Conservation (phyloP, 1,140 invertebrate genomes). For the Pygmarrhopalites habei region DNA sequence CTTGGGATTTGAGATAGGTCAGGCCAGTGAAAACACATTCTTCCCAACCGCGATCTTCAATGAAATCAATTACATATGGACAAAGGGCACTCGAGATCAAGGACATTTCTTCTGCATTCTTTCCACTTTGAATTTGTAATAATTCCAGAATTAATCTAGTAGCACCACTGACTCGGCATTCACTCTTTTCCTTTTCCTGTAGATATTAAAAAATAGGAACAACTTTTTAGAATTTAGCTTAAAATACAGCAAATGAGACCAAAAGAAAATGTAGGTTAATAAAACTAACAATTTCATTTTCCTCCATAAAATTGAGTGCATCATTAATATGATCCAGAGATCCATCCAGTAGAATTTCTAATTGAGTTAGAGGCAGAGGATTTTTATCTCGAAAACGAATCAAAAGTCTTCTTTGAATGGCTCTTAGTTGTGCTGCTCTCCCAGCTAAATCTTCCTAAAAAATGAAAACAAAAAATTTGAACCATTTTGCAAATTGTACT, state of each 20-base stretch:
- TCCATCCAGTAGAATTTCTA: constrained; percentile 63
- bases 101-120: constrained; percentile 43
- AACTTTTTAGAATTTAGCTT: neutral
- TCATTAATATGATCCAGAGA: constrained; percentile 57
- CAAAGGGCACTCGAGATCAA: constrained; percentile 43
- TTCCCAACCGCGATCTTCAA: constrained; percentile 43
- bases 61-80: constrained; percentile 42
- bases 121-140: constrained; percentile 43
- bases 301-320: constrained; percentile 47
- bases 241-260: too few relatives aligned
- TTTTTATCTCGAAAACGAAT: constrained; percentile 69
- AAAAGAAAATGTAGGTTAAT: constrained; percentile 5
- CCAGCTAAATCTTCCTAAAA: constrained; percentile 53
- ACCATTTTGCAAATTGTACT: too few relatives aligned
- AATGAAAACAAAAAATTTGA: constrained; percentile 8
- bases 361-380: constrained; percentile 59
- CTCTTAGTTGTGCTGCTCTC: constrained; percentile 59
- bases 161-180: constrained; percentile 44
- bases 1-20: constrained; percentile 35
- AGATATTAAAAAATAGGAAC: neutral
- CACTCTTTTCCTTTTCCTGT: constrained; percentile 42
- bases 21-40: constrained; percentile 28
- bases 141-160: constrained; percentile 45
- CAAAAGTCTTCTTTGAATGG: constrained; percentile 63
- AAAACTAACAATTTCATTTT: constrained; percentile 42